Evolutionary conservation across 2,113 vertebrate genomes (phyloP).

Genomic region (Eulemur rufifrons): DNA sequence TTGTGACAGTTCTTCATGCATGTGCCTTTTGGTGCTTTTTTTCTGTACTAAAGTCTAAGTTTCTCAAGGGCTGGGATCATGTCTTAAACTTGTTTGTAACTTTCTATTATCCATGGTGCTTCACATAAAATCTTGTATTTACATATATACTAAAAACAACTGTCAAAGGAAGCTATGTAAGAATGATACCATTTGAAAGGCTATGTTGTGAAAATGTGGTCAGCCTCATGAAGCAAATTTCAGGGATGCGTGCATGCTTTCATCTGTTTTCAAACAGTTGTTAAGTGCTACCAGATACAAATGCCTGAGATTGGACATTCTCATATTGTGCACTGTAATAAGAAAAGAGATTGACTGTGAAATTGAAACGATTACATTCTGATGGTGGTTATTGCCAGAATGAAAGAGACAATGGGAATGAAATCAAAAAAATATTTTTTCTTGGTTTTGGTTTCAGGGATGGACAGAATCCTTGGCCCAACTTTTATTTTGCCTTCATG

Average conservation of each 20-base stretch:
- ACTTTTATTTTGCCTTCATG: conserved; percentile 39
- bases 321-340: not conserved
- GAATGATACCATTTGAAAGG: not conserved
- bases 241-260: not conserved
- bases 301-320: not conserved
- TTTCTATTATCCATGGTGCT: not conserved
- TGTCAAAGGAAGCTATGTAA: not conserved
- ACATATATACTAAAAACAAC: not conserved
- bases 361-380: conserved; percentile 39
- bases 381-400: conserved; percentile 22
- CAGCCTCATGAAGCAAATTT: not conserved
- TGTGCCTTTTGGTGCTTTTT: not conserved
- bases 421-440: conserved; percentile 51
- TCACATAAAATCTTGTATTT: not conserved
- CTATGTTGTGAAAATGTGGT: not conserved
- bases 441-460: conserved; percentile 37
- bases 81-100: not conserved
- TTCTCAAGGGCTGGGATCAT: not conserved
- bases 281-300: conserved; percentile 10
- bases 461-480: conserved; percentile 20
- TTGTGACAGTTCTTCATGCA: not conserved
- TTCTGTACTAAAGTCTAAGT: not conserved
- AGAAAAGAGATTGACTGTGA: not conserved
- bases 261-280: not conserved
- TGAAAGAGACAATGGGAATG: conserved; percentile 46